A percentile compares a stretch with the other conserved stretches of the same genome.
Conservation (phyloP, 1,140 invertebrate species). For the Macrobrachium rosenbergii region DNA sequence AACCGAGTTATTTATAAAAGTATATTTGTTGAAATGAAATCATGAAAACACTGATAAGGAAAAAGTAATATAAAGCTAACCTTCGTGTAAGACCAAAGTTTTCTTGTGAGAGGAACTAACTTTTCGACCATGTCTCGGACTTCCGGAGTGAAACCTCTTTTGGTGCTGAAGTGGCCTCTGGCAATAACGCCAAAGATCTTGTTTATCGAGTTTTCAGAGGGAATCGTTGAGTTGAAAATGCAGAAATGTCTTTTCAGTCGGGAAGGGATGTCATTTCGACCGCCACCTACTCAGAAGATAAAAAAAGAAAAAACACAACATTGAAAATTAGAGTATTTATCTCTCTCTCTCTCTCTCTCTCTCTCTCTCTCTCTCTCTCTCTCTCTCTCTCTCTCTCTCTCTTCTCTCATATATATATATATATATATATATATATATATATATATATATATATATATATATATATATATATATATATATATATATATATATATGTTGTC, state of each 20-base stretch:
- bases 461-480: no score
- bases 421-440: no score
- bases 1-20: no score
- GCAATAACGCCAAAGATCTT: constrained; percentile 89
- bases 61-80: constrained; percentile 66
- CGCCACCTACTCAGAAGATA: constrained; percentile 78
- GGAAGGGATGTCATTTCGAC: constrained; percentile 95
- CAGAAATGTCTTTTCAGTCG: constrained; percentile 94
- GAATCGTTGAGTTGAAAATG: constrained; percentile 95
- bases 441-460: no score
- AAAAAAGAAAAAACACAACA: background rate
- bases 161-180: constrained; percentile 91
- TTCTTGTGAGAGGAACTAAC: constrained; percentile 87
- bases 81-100: constrained; percentile 89
- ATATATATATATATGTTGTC: no score
- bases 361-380: no score
- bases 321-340: background rate
- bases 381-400: no score
- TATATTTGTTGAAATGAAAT: no score
- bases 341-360: no score
- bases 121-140: constrained; percentile 83
- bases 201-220: constrained; percentile 85
- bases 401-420: no score
- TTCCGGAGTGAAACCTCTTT: constrained; percentile 87
- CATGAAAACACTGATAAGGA: no score